Conservation (phyloP, 2,888 invertebrate species). For the Linyphia triangularis region DNA sequence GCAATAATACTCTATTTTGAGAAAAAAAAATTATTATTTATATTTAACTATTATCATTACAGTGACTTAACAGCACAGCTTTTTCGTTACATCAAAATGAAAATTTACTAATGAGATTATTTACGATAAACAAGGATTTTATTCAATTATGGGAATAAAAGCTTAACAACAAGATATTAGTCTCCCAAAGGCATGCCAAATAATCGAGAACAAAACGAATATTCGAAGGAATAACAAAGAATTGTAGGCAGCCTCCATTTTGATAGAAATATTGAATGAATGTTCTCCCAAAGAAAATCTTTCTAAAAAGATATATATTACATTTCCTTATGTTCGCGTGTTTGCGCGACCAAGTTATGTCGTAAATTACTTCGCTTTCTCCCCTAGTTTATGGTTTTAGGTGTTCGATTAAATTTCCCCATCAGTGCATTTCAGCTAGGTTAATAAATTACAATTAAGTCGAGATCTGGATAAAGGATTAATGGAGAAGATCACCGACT, state of each 20-base stretch:
- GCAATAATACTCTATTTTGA: too few relatives aligned
- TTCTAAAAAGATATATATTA: conserved; percentile 34
- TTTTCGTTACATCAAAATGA: too few relatives aligned
- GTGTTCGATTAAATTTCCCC: conserved; percentile 63
- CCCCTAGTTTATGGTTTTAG: conserved; percentile 28
- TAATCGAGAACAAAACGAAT: background rate
- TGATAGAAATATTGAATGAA: background rate
- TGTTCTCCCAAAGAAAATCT: conserved; percentile 17
- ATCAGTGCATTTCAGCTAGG: conserved; percentile 39
- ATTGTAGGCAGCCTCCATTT: background rate
- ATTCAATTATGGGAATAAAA: too few relatives aligned
- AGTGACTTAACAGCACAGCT: too few relatives aligned
- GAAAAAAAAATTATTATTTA: too few relatives aligned
- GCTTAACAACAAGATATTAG: too few relatives aligned
- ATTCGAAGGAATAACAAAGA: background rate
- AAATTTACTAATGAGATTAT: too few relatives aligned
- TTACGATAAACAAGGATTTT: too few relatives aligned
- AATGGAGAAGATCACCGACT: conserved; percentile 22
- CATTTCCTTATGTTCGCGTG: conserved; percentile 23
- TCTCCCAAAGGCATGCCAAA: too few relatives aligned
- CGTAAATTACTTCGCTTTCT: conserved; percentile 11
- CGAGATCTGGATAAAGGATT: conserved; percentile 26
- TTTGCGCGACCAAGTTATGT: conserved; percentile 1
- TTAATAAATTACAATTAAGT: conserved; percentile 72
- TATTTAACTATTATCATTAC: too few relatives aligned